These are phyloP conservation scores for Pampus argenteus DNA, from an alignment of 2,797 vertebrate species.

Conservation along the genomic window DNA sequence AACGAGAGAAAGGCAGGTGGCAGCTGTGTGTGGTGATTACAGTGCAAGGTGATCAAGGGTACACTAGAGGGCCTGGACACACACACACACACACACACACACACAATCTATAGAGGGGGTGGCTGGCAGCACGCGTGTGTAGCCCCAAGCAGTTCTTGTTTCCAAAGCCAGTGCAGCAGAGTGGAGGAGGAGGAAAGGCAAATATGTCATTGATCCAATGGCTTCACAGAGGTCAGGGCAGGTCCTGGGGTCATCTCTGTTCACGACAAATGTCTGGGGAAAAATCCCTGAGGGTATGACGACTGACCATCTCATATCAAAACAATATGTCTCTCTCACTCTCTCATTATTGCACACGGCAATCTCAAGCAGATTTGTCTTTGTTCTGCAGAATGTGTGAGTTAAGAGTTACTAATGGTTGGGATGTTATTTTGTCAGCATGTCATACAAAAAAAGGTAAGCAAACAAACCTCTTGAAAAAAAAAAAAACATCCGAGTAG, in stretches of 20 bases:
- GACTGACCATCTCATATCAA: slow-evolving; percentile 75
- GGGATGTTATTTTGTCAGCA: neutral
- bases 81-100: slow-evolving; percentile 45
- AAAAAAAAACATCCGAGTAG: too few species aligned
- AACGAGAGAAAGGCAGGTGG: slow-evolving; percentile 68
- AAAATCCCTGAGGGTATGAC: slow-evolving; percentile 70
- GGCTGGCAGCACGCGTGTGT: slow-evolving; percentile 62
- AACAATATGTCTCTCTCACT: slow-evolving; percentile 61
- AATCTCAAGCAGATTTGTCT: slow-evolving; percentile 36
- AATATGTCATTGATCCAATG: slow-evolving; percentile 82
- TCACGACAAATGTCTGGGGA: slow-evolving; percentile 82
- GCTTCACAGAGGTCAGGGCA: slow-evolving; percentile 77
- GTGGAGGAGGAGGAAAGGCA: slow-evolving; percentile 50
- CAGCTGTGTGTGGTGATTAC: slow-evolving; percentile 84
- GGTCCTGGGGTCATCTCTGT: slow-evolving; percentile 88
- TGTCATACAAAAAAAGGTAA: neutral
- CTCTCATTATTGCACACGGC: slow-evolving; percentile 35
- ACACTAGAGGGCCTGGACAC: slow-evolving; percentile 75
- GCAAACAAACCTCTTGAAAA: neutral
- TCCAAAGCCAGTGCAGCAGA: slow-evolving; percentile 68
- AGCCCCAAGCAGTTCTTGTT: slow-evolving; percentile 78
- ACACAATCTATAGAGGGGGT: slow-evolving; percentile 58
- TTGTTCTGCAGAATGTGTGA: neutral
- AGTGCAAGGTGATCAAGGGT: slow-evolving; percentile 81
- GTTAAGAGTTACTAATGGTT: neutral